Base-by-base conservation (phyloP, 1,140 invertebrate genomes). In the Linepithema humile region DNA sequence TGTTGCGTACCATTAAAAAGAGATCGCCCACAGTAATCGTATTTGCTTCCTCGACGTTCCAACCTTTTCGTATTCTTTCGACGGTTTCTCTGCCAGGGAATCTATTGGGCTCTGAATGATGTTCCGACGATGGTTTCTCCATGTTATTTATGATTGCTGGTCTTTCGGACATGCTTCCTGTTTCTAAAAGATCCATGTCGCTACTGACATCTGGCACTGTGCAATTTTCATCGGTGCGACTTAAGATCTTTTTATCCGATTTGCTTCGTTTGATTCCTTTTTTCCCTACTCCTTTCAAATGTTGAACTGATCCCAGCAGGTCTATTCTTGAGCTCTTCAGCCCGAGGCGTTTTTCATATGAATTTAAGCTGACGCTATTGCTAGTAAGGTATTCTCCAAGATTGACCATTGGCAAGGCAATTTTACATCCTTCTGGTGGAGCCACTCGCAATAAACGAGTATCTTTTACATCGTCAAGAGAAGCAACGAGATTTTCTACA, bases 21-120 rank as follows among this genome's bases (percentile, higher is more conserved):
- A 99, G 92, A 94, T 99, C 97, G 0, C 98, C 98, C 57, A 99
- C 95, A 40, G 97, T 98, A 40, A 98, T 95, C 38, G 96, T 96
- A 20, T 97, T 96, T 6, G 96, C 96, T 92, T 97, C 97, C 12
- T 96, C 94, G 1, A 95, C 90, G 60, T 96, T 98, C 98, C 98
- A 98, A 2, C 98, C 98, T 69, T 95, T 95, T 84, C 95, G 94
- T 38, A 98, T 96, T 90, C 96, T 96, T 1, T 95, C 93, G 50
- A 96, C 92, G 50, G 94, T 95, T 88, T 95, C 94, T 80, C 94
- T 92, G 9, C 94, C 94, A n/a, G 94, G 94, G 87, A 94, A 95
- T 43, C 92, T 90, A 57, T 92, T 88, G 1, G 88, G 91, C 69
- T 92, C 92, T 3, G 65, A 85, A 38, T 64, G 85, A 77, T 89